Base-by-base conservation (phyloP, 2,113 vertebrate species). In the Junco hyemalis region DNA sequence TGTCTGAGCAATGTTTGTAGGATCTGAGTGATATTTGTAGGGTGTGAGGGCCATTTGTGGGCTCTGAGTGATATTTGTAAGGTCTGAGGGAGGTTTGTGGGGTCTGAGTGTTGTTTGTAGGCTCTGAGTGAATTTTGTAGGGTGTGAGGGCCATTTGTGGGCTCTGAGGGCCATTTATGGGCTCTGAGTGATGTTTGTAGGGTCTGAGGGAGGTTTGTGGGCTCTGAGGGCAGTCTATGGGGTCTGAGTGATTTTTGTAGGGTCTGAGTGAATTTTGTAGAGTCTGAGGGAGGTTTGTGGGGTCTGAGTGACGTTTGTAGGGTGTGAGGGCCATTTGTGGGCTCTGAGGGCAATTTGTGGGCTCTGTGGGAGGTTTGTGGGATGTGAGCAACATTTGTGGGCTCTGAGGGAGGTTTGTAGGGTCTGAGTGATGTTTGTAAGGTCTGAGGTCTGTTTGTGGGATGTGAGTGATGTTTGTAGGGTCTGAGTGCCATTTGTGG, bases 191-290 rank as follows among this genome's bases (percentile, higher is more conserved):
- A 21, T 0, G 2, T 48, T 4, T 68, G 29, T 9, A 5, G 54
- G 28, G 3, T 33, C 1, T 56, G 15, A 47, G 6, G 5, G 8
- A 3, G 0, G 0, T n/a, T 19, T 66, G 4, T n/a, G 11, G 29
- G 10, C 1, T n/a, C 2, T 45, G 29, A 35, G n/a, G 25, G 66
- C 2, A 0, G 1, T 38, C 13, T 70, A 5, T 13, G 8, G 68
- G 8, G 0, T 11, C 8, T n/a, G 44, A 13, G 42, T 7, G 42
- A 9, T 0, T 2, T 51, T 24, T 70, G 13, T 35, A 2, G n/a
- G 33, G 1, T 14, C 11, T 35, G 33, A 28, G 59, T 6, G 33
- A 5, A 0, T 0, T 28, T 29, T 29, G 3, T 22, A 6, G 60
- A 12, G 6, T 22, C 1, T 42, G 61, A 31, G 8, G 19, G 36